A percentile compares a stretch with the other conserved stretches of the same genome.
These are phyloP conservation scores for Dolichoris vasculosae DNA, from an alignment of 1,140 invertebrate species.

Conservation along the genomic window DNA sequence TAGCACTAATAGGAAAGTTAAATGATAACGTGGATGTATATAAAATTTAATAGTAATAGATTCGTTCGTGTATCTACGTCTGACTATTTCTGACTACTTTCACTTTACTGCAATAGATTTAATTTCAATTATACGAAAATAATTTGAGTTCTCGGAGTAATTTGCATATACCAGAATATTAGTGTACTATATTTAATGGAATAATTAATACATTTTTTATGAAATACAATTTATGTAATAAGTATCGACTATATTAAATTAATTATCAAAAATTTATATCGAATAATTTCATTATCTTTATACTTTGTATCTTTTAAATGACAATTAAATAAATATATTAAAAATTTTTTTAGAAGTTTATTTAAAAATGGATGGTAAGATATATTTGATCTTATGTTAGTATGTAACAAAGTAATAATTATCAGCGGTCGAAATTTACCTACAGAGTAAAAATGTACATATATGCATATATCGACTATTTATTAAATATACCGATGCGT, in stretches of 20 bases:
- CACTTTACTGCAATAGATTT: neutral
- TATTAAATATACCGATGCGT: neutral
- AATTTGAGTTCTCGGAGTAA: neutral
- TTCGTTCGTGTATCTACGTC: neutral
- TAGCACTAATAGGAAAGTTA: too few species aligned
- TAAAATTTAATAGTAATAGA: neutral
- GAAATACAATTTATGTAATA: neutral
- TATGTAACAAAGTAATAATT: too few species aligned
- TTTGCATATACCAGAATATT: neutral
- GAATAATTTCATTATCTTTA: too few species aligned
- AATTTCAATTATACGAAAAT: neutral
- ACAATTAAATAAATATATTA: too few species aligned
- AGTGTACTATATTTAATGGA: neutral
- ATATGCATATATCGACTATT: neutral
- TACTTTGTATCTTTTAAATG: too few species aligned
- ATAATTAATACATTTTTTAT: neutral
- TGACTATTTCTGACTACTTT: neutral
- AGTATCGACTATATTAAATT: too few species aligned
- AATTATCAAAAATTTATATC: too few species aligned
- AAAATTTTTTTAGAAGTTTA: too few species aligned
- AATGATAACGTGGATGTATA: too few species aligned
- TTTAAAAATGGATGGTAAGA: too few species aligned
- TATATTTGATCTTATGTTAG: neutral
- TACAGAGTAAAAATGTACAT: too few species aligned
- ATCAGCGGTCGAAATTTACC: too few species aligned